Conservation (phyloP, 1,140 invertebrate genomes). For the Papilio machaon region DNA sequence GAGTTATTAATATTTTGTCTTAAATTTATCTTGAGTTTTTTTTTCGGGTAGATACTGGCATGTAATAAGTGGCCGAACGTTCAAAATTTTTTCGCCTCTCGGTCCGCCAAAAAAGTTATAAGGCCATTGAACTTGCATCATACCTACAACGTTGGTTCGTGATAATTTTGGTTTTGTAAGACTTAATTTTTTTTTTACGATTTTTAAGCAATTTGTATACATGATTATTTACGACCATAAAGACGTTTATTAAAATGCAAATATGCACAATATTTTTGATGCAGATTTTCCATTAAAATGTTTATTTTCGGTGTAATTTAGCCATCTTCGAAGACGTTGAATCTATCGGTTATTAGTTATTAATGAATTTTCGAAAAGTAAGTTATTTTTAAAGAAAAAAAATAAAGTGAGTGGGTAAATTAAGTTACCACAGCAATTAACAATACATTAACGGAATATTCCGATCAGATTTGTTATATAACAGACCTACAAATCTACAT, state of each 20-base stretch:
- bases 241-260: background rate
- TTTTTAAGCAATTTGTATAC: background rate
- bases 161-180: conserved; percentile 28
- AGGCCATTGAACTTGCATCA: conserved; percentile 33
- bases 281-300: background rate
- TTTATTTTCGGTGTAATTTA: background rate
- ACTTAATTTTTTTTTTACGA: background rate
- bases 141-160: conserved; percentile 22
- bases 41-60: conserved; percentile 6
- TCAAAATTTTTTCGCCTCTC: conserved; percentile 22
- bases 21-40: conserved; percentile 1
- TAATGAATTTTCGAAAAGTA: background rate
- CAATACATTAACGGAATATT: background rate
- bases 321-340: background rate
- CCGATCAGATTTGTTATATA: background rate
- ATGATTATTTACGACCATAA: background rate
- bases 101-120: conserved; percentile 19
- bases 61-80: background rate
- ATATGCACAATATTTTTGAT: background rate
- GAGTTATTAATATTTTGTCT: conserved; percentile 30
- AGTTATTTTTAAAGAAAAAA: background rate
- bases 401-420: background rate
- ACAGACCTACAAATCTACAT: conserved; percentile 8
- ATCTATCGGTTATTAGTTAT: background rate
- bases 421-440: background rate